Conservation (phyloP, 2,797 vertebrate genomes). For the Chromobotia macracanthus region DNA sequence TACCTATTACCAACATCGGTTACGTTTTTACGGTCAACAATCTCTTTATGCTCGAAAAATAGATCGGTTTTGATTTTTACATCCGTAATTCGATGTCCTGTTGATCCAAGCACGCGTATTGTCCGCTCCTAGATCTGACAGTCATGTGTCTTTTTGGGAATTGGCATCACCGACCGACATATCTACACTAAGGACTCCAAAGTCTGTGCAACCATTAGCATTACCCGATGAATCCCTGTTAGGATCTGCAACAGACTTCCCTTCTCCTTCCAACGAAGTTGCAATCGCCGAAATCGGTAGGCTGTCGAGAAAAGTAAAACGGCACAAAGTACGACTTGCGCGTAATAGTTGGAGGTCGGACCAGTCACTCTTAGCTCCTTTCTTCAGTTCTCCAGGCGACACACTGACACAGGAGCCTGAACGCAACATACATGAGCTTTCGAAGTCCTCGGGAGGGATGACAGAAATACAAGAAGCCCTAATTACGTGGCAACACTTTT, state of each 20-base stretch:
- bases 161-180: conserved; percentile 16
- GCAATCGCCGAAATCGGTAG: conserved; percentile 62
- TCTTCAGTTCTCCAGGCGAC: conserved; percentile 72
- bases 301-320: conserved; percentile 69
- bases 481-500: conserved; percentile 86
- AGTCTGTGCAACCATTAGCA: conserved; percentile 7
- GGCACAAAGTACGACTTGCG: conserved; percentile 67
- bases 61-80: conserved; percentile 9
- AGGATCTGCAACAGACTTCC: conserved; percentile 13
- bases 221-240: conserved; percentile 12
- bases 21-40: conserved; percentile 5
- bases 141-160: conserved; percentile 28
- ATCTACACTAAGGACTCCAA: conserved; percentile 14
- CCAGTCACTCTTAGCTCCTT: conserved; percentile 39
- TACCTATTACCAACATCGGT: conserved; percentile 38
- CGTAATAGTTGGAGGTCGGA: conserved; percentile 46
- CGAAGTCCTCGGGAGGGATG: conserved; percentile 76
- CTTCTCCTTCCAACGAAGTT: conserved; percentile 63
- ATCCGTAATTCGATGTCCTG: conserved; percentile 21
- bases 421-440: conserved; percentile 72
- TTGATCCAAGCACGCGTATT: not conserved
- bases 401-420: conserved; percentile 74
- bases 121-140: conserved; percentile 1
- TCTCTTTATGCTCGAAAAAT: conserved; percentile 11
- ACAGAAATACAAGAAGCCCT: conserved; percentile 77